phyloP scores from a whole-genome alignment of 2,113 vertebrate genomes.

The Xiphias gladius region DNA sequence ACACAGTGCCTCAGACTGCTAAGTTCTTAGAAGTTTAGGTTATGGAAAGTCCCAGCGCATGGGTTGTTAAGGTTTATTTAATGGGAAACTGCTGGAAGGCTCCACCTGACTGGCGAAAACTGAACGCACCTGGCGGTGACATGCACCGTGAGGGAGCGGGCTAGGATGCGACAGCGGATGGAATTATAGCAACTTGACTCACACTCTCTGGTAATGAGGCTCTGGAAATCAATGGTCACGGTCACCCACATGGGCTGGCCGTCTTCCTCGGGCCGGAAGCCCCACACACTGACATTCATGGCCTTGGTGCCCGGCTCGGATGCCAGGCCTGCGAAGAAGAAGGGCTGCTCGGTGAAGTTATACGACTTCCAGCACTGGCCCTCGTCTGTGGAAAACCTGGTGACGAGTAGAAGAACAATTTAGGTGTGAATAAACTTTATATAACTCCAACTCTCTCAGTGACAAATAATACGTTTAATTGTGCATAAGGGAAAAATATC shows the following conservation, averaged over 20 bases:
- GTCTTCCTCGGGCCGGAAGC: constrained; percentile 83
- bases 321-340: constrained; percentile 84
- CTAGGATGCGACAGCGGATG: rapidly evolving
- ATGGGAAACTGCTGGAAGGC: background rate
- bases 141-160: background rate
- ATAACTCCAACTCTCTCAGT: background rate
- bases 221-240: constrained; percentile 87
- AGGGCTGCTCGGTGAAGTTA: constrained; percentile 86
- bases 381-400: constrained; percentile 87
- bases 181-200: constrained; percentile 48
- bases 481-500: background rate
- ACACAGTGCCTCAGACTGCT: background rate
- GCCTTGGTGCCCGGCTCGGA: constrained; percentile 86
- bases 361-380: constrained; percentile 86
- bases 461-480: background rate
- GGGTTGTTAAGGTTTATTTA: background rate
- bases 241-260: constrained; percentile 85
- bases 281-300: constrained; percentile 87
- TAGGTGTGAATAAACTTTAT: too few relatives aligned
- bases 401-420: background rate
- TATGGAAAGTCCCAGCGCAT: background rate
- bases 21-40: background rate
- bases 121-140: background rate
- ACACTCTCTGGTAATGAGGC: constrained; percentile 85
- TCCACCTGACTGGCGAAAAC: background rate